Evolutionary conservation across 1,140 invertebrate genomes (phyloP), one percentile per base, ranked within the genome.

Genomic region (Drosophila rhopaloa): DNA sequence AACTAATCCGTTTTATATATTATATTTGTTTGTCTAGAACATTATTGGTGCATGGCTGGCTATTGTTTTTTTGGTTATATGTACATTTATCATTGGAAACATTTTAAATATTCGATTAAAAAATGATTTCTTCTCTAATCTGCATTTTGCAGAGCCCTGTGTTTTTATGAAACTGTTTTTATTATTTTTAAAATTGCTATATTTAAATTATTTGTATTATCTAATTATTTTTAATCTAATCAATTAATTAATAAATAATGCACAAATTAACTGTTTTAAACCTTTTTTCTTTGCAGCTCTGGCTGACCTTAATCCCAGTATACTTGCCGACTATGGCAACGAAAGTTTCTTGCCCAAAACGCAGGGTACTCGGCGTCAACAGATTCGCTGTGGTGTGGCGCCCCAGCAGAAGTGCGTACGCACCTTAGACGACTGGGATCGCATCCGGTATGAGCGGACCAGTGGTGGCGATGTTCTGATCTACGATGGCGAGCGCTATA

Each of bases 361-460:
- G 5, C 24, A 5, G 0, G 59, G 63, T 11, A 14, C 29, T 6
- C 16, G 58, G 0, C 41, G 46, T 0, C 79, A 83, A 29, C 1
- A 2, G 0, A 57, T 86, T 2, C 61, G 63, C 3, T 47, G 50
- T 32, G 76, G 79, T 5, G 4, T 86, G 19, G 48, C 78, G 0
- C 0, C 4, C 1, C 53, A 59, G 0, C 57, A 54, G n/a, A 67
- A 53, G 9, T 19, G 32, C 5, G 24, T 60, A 0, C 84, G 83
- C 27, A 86, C 83, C 16, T 32, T 88, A 27, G 83, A 86, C 14
- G 84, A 86, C n/a, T 86, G 83, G 83, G 84, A 86, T 70, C 79
- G 79, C 1, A 60, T 86, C 27, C 76, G 84, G 0, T 86, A 83
- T 9, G 59, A 88, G 19, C 67, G 53, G 10, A 77, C 79, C 1